A percentile compares a stretch with the other conserved stretches of the same genome.
Evolutionary conservation across 2,888 invertebrate genomes (phyloP).

Genomic region (Caenorhabditis drosophilae): DNA sequence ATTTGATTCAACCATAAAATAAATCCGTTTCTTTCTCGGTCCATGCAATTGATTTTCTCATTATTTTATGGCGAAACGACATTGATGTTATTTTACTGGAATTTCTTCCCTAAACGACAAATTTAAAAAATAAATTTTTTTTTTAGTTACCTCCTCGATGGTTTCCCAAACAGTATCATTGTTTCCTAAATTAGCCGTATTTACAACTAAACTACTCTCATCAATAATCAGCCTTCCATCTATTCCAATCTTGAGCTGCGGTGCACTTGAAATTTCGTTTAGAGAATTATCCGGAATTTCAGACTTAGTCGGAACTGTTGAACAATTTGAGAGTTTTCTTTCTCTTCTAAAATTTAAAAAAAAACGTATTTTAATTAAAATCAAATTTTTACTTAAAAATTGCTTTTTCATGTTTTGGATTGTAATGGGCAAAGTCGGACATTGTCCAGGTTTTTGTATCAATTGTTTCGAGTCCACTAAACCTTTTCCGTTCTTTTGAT

Average conservation of each 20-base stretch:
- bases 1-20: slow-evolving; percentile 51
- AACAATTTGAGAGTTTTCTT: slow-evolving; percentile 24
- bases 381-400: slow-evolving; percentile 41
- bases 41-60: slow-evolving; percentile 54
- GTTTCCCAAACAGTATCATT: slow-evolving; percentile 51
- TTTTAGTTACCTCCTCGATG: slow-evolving; percentile 54
- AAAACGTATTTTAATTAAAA: background rate
- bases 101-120: slow-evolving; percentile 43
- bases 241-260: slow-evolving; percentile 57
- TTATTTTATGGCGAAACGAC: slow-evolving; percentile 53
- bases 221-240: slow-evolving; percentile 59
- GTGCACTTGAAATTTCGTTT: slow-evolving; percentile 18
- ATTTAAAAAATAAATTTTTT: background rate
- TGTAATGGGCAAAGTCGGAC: slow-evolving; percentile 58
- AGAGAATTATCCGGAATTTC: slow-evolving; percentile 10
- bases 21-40: slow-evolving; percentile 58
- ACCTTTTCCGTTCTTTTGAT: slow-evolving; percentile 19
- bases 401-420: slow-evolving; percentile 55
- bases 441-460: slow-evolving; percentile 55
- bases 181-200: slow-evolving; percentile 31
- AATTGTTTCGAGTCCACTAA: slow-evolving; percentile 44
- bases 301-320: slow-evolving; percentile 23
- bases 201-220: slow-evolving; percentile 54
- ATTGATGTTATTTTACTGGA: slow-evolving; percentile 53
- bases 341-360: slow-evolving; percentile 18